Evolutionary conservation across 2,113 vertebrate species (phyloP), one percentile per base, ranked within the genome.

Genomic region (Mellivora capensis): DNA sequence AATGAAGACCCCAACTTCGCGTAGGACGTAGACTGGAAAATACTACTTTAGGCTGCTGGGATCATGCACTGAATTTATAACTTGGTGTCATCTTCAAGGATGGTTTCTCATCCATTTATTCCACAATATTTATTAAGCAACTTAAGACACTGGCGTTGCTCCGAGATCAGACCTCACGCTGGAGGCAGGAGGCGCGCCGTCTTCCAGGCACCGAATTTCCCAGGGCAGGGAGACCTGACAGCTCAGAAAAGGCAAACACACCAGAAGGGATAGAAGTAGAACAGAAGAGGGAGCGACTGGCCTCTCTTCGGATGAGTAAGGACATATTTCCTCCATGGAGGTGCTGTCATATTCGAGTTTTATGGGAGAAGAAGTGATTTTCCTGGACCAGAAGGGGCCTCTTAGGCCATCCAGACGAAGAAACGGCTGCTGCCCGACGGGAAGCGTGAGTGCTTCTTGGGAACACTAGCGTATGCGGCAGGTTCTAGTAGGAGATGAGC

Each of bases 131-230:
- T 44, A 64, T 10, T 15, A 18, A 21, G 31, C 12, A 77, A 21
- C 7, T 21, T 27, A 29, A 57, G 15, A 27, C 42, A 37, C 52
- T 52, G 80, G 42, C 21, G 15, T 7, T 29, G 80, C 31, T 64
- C 42, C 57, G 57, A 44, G 61, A 42, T 27, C 25, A 27, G 27
- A 52, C 0, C 62, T 34, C 62, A 7, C 1, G 4, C 13, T 6
- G 34, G 25, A 59, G 62, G 11, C 6, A 2, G 1, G 25, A 59
- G 62, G 11, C 4, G 1, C 0, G 1, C 7, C 25, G 1, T 14
- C 61, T 81, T 29, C 42, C 18, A 61, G 52, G 27, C 20, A 17
- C 27, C 21, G 20, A 7, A 67, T 62, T 67, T 62, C 9, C 27
- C 5, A 34, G 39, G n/a, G 29, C 2, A n/a, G 34, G 29, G 42